A percentile compares a stretch with the other conserved stretches of the same genome.
Conservation (phyloP, 2,797 vertebrate genomes). For the Sebastolobus altivelis region DNA sequence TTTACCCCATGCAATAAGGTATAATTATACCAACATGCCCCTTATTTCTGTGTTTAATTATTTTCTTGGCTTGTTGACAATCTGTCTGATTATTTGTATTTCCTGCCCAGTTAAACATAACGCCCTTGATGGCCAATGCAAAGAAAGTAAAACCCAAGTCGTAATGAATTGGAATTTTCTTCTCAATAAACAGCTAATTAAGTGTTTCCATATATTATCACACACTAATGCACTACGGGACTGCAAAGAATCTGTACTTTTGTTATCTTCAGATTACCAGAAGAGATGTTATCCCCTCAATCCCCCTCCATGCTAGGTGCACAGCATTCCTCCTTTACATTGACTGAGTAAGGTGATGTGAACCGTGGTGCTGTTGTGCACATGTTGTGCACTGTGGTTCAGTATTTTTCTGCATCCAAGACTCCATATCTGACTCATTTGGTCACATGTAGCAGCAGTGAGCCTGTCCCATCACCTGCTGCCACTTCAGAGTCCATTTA, state of each 20-base stretch:
- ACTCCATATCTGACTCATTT: slow-evolving; percentile 13
- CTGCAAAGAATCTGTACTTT: background rate
- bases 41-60: background rate
- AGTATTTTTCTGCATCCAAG: background rate
- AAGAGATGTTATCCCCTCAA: background rate
- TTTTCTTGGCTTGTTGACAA: background rate
- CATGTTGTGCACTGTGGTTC: background rate
- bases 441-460: background rate
- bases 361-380: background rate
- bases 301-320: background rate
- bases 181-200: background rate
- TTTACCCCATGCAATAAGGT: background rate
- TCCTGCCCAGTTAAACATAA: background rate
- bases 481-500: slow-evolving; percentile 54
- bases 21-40: background rate
- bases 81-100: background rate
- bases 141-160: background rate
- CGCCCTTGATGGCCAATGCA: background rate
- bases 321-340: background rate
- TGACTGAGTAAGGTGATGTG: background rate
- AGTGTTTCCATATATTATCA: background rate
- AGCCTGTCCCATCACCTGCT: slow-evolving; percentile 12
- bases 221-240: background rate
- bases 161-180: background rate
- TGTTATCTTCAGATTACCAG: slow-evolving; percentile 8